Evolutionary conservation across 2,888 invertebrate genomes (phyloP), one percentile per base, ranked within the genome.

Genomic region (Tanypteryx hageni): DNA sequence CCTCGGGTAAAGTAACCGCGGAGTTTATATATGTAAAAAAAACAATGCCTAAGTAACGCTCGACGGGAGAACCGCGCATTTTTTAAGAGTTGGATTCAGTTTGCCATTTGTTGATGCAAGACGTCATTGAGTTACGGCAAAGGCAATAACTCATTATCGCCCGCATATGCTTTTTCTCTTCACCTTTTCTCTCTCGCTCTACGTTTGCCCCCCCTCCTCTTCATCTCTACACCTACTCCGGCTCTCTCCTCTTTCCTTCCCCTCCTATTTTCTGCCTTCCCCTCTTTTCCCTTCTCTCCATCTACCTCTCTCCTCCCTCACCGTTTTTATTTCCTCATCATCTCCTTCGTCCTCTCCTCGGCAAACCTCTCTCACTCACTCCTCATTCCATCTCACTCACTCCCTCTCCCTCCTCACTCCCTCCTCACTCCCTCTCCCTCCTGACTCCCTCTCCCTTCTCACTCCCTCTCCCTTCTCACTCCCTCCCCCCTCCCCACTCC

Each of bases 61-160:
- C 68, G 64, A 14, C 64, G 9, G 68, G 10, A 10, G 68, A 16
- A n/a, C n/a, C n/a, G n/a, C 5, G 3, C n/a, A n/a, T 68, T n/a
- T 44, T 68, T 68, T 68, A 68, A n/a, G 68, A 68, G 76, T 68
- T 1, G 18, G 22, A n/a, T 68, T 18, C 11, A 76, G 8, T 27
- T 27, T 27, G 22, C 76, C 76, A 27, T 76, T 76, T 76, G 76
- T 68, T 68, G 68, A n/a, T 22, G 68, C 68, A 68, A 68, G n/a
- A 68, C 68, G 68, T 68, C 68, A 68, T 68, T 68, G 22, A 68
- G n/a, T 68, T 68, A 68, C 68, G 64, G 64, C 64, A 86, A 59
- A 61, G 31, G 86, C 61, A 61, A 86, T 86, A 31, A 86, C 86
- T 68, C 89, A 89, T 89, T 89, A 89, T 61, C 68, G 89, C 44